Conservation (phyloP, 2,113 vertebrate genomes). For the Salvelinus alpinus region DNA sequence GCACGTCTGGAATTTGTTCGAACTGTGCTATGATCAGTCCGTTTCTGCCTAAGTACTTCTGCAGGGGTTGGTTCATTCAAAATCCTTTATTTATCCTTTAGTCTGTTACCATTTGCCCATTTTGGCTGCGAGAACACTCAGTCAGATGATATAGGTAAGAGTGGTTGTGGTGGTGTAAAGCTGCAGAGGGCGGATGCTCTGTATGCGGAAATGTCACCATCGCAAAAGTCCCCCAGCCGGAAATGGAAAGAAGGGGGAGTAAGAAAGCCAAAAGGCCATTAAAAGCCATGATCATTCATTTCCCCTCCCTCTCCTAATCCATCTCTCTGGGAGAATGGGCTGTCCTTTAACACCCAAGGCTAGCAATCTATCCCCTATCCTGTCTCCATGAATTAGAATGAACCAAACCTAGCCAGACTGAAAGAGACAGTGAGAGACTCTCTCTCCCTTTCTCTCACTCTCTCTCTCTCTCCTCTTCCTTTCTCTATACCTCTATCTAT, state of each 20-base stretch:
- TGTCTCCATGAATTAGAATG: constrained; percentile 77
- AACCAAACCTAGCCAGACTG: constrained; percentile 53
- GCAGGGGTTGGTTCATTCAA: background rate
- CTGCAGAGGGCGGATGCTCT: constrained; percentile 41
- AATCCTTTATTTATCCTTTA: background rate
- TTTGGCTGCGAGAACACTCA: background rate
- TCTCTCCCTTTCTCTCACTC: constrained; percentile 31
- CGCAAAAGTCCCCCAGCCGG: constrained; percentile 46
- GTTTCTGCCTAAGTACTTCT: no score
- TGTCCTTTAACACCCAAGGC: constrained; percentile 81
- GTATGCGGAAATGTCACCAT: constrained; percentile 65
- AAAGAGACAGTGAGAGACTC: constrained; percentile 13
- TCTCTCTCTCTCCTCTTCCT: background rate
- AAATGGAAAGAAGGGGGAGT: constrained; percentile 53
- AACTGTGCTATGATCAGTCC: no score
- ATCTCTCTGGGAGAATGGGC: constrained; percentile 78
- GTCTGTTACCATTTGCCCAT: background rate
- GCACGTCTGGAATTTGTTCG: no score
- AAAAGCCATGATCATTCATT: constrained; percentile 81
- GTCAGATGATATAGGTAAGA: background rate
- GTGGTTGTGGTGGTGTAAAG: constrained; percentile 34
- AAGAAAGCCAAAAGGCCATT: constrained; percentile 80
- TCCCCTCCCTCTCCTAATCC: constrained; percentile 77
- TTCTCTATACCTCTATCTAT: no score
- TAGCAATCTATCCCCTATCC: constrained; percentile 78